Base-by-base conservation (phyloP, 2,797 vertebrate species). In the Onychomys leucogaster region DNA sequence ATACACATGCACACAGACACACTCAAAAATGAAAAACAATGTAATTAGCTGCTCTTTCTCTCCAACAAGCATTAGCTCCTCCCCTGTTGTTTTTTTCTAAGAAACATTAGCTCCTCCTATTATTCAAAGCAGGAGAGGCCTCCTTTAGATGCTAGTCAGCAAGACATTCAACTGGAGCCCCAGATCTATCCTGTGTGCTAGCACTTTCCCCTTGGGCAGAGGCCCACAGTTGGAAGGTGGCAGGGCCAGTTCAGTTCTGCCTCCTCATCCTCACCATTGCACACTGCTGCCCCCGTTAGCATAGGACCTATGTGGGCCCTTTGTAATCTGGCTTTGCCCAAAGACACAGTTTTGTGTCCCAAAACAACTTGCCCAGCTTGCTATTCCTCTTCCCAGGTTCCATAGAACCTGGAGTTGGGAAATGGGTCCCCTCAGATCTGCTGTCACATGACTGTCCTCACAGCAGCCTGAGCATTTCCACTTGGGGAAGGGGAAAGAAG, bases 121-220 rank as follows among this genome's bases (percentile, higher is more conserved):
- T 87, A 89, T 96, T 89, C 91, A 61, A 85, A 77, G 32, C 23
- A 59, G 17, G 57, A 61, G 6, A 23, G 95, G 77, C 46, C 17
- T 19, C 81, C 29, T 49, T 73, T 59, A 78, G 81, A 76, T 77
- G 59, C 75, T 82, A 27, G 69, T 9, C 10, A 19, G 63, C 75
- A 73, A 81, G 57, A n/a, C 81, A 63, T 6, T 1, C 23, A 0
- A 3, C 13, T 2, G 1, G 73, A 75, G 17, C 23, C 69, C 46
- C 25, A 14, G 19, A 57, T 71, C 25, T 11, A 12, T 65, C 32
- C n/a, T 78, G n/a, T 55, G 29, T 4, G 55, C 49, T 29, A 52
- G 8, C 34, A 21, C 14, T 78, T 77, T 84, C 43, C 52, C 67
- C 59, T 84, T 17, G 19, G 37, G 73, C 12, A 2, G 27, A 41